These are phyloP conservation scores for Poecile atricapillus DNA, from an alignment of 2,113 vertebrate species.

Conservation along the genomic window DNA sequence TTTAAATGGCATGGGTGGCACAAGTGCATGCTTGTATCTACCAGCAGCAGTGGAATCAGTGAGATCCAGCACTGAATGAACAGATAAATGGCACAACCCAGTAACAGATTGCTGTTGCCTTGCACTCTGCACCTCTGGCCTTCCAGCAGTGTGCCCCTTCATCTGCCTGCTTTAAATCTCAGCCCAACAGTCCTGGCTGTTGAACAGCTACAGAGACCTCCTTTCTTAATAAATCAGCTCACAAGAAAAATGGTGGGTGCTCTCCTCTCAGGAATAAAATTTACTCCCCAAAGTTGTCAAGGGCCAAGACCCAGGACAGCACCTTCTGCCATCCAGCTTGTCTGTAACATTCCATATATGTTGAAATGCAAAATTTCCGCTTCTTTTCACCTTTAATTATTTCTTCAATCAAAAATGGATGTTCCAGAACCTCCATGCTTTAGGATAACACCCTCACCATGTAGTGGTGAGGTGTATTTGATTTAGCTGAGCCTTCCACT, in stretches of 20 bases:
- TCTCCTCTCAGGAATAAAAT: background rate
- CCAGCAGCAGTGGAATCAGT: background rate
- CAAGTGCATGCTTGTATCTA: background rate
- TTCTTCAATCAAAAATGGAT: background rate
- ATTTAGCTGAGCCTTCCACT: background rate
- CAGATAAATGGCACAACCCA: background rate
- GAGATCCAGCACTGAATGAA: background rate
- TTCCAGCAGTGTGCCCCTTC: background rate
- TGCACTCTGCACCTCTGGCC: constrained; percentile 37
- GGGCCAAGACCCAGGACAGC: background rate
- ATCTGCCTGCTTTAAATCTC: constrained; percentile 18
- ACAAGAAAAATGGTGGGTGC: background rate
- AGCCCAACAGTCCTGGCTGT: background rate
- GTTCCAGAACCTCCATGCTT: background rate
- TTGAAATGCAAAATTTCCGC: background rate
- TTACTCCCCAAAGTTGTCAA: background rate
- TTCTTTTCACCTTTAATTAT: background rate
- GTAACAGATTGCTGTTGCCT: constrained; percentile 6
- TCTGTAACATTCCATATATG: background rate
- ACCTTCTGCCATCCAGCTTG: background rate
- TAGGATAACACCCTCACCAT: background rate
- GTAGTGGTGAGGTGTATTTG: background rate
- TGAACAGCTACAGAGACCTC: background rate
- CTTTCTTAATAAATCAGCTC: constrained; percentile 36
- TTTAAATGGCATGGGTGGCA: background rate